Percentiles rank a stretch among this genome's conserved stretches.
phyloP scores from a whole-genome alignment of 2,797 vertebrate genomes.

The Serranus cabrilla region DNA sequence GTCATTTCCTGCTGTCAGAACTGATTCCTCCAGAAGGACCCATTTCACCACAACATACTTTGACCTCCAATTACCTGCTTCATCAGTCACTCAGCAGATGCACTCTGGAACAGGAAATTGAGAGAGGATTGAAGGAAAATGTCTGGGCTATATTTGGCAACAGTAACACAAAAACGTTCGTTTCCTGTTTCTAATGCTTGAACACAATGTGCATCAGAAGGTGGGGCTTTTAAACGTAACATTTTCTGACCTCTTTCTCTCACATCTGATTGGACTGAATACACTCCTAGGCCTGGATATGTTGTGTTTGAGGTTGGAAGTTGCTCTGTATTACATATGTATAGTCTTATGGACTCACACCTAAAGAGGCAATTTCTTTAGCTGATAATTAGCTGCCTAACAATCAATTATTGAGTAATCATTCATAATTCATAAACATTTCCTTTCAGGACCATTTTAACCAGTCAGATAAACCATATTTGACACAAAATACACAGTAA shows the following conservation, averaged over 20 bases:
- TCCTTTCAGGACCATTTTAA: too few relatives aligned
- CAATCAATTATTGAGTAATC: too few relatives aligned
- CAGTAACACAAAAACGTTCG: background rate
- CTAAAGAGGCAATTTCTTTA: too few relatives aligned
- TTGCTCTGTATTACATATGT: background rate
- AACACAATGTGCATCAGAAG: background rate
- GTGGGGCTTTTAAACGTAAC: background rate
- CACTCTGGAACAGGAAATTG: constrained; percentile 50
- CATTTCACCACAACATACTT: constrained; percentile 17
- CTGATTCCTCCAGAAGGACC: constrained; percentile 25
- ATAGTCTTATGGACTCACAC: background rate
- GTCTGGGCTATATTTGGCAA: background rate
- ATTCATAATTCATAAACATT: too few relatives aligned
- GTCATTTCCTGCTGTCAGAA: constrained; percentile 38
- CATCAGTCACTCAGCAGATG: constrained; percentile 38
- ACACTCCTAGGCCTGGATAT: background rate
- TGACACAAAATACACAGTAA: too few relatives aligned
- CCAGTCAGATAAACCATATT: too few relatives aligned
- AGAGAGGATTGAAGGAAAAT: constrained; percentile 33
- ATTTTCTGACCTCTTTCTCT: background rate
- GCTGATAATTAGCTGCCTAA: too few relatives aligned
- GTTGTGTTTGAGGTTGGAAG: background rate
- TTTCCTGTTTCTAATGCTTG: constrained; percentile 10
- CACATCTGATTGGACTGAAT: background rate
- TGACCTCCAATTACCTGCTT: constrained; percentile 63